These are phyloP conservation scores for Trichonephila clavata DNA, from an alignment of 1,140 invertebrate genomes.

Conservation along the genomic window DNA sequence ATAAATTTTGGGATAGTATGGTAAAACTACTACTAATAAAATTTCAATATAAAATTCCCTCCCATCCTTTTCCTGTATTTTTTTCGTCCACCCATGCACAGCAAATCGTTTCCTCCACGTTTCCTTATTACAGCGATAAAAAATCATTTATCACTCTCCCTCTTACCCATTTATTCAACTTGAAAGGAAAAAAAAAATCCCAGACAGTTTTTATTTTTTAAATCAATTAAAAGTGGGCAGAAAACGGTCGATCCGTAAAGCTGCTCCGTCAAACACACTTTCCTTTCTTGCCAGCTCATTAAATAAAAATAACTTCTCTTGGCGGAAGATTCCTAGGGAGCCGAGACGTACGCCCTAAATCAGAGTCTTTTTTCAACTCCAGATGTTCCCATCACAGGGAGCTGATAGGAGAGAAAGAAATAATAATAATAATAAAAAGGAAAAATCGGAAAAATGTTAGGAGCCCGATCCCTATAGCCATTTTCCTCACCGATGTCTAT, in stretches of 20 bases:
- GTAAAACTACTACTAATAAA: background rate
- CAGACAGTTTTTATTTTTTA: background rate
- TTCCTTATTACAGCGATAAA: background rate
- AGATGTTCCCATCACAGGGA: constrained; percentile 56
- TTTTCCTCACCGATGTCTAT: constrained; percentile 23
- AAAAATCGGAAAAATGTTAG: constrained; percentile 30
- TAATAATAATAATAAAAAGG: background rate
- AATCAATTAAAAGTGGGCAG: constrained; percentile 4
- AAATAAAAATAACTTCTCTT: constrained; percentile 48
- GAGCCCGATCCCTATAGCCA: constrained; percentile 36
- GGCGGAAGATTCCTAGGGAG: constrained; percentile 40
- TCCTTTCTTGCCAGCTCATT: background rate
- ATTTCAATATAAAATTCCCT: background rate
- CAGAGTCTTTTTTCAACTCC: constrained; percentile 62
- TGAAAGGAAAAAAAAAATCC: background rate
- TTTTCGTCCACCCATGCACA: background rate
- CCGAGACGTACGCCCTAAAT: constrained; percentile 39
- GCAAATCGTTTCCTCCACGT: background rate
- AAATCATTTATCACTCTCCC: constrained; percentile 11
- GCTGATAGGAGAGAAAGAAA: background rate
- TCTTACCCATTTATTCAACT: background rate
- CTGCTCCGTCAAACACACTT: constrained; percentile 27
- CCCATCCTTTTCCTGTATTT: background rate
- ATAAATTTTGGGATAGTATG: background rate
- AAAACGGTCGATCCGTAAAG: constrained; percentile 22